Base-by-base conservation (phyloP, 37 sponge, comb jelly and placozoan genomes). In the Ephydatia muelleri region DNA sequence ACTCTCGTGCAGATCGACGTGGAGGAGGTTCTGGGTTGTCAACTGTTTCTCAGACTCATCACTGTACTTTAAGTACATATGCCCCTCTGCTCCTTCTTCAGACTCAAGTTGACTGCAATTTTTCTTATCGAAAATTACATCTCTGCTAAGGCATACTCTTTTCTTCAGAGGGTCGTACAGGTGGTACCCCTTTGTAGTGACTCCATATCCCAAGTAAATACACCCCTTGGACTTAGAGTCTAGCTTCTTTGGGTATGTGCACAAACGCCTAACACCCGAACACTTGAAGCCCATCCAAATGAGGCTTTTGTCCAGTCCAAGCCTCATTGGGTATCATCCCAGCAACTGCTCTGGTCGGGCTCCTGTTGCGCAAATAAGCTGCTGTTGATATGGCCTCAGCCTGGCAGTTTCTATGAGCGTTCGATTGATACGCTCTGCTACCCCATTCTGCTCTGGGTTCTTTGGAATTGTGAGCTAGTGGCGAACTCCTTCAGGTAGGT, bases 401-500 rank as follows among this genome's bases (percentile, higher is more conserved):
- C n/a, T n/a, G n/a, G n/a, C n/a, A n/a, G n/a, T n/a, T n/a, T n/a
- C n/a, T n/a, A 88, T 74, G n/a, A 92, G 85, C 5, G 83, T 92
- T 74, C 93, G 77, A 65, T 91, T 91, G 70, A 86, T 65, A 30
- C 83, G n/a, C 47, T 92, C 85, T 39, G 88, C 92, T 57, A 85
- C 77, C n/a, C 93, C 93, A 88, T 88, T 92, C 73, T 88, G 93
- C 68, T 92, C 86, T 49, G 93, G 93, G 11, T 72, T 87, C 79
- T 92, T 84, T 65, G 88, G 93, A 49, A 88, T 66, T 13, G 89
- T 92, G 32, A 72, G 74, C 64, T 92, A 68, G 78, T 88, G 89
- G 29, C 76, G 67, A n/a, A 92, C 78, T 76, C 92, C 92, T 80
- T 80, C 31, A 88, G 70, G 64, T 79, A 81, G 11, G 27, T 65